These are phyloP conservation scores for Thecocarcelia acutangulata DNA, from an alignment of 2,888 invertebrate species.

Conservation along the genomic window DNA sequence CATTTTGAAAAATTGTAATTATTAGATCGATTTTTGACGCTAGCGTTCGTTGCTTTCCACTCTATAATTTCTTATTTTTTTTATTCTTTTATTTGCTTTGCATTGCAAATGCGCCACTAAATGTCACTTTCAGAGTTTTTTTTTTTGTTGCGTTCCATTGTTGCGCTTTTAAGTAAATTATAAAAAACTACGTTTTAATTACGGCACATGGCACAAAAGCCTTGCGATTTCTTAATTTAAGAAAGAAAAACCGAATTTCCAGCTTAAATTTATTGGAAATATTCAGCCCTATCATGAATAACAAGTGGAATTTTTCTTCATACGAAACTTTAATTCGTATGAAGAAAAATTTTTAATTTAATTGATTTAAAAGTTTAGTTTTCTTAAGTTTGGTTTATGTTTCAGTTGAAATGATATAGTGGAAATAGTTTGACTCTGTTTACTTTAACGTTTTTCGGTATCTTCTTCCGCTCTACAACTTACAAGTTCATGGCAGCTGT, in stretches of 20 bases:
- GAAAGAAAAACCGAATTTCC: background rate
- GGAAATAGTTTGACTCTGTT: background rate
- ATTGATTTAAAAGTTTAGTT: too few relatives aligned
- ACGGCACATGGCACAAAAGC: background rate
- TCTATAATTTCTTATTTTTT: background rate
- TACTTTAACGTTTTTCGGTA: too few relatives aligned
- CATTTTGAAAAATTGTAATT: conserved; percentile 13
- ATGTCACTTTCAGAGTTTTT: conserved; percentile 17
- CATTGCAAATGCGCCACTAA: conserved; percentile 12
- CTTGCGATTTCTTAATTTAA: background rate
- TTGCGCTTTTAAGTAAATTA: background rate
- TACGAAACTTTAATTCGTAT: too few relatives aligned
- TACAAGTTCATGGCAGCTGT: too few relatives aligned
- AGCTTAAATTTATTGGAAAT: conserved; percentile 1
- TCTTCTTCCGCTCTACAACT: too few relatives aligned
- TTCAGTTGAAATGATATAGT: too few relatives aligned
- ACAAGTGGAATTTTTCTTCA: too few relatives aligned
- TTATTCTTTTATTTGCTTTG: background rate
- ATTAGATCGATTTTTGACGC: conserved; percentile 41
- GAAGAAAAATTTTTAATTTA: too few relatives aligned
- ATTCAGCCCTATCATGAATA: too few relatives aligned
- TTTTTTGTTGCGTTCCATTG: background rate
- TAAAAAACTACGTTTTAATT: too few relatives aligned
- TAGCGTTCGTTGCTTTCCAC: background rate
- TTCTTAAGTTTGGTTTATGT: too few relatives aligned